Conservation (phyloP, 2,888 invertebrate genomes). For the Sialis fuliginosa region DNA sequence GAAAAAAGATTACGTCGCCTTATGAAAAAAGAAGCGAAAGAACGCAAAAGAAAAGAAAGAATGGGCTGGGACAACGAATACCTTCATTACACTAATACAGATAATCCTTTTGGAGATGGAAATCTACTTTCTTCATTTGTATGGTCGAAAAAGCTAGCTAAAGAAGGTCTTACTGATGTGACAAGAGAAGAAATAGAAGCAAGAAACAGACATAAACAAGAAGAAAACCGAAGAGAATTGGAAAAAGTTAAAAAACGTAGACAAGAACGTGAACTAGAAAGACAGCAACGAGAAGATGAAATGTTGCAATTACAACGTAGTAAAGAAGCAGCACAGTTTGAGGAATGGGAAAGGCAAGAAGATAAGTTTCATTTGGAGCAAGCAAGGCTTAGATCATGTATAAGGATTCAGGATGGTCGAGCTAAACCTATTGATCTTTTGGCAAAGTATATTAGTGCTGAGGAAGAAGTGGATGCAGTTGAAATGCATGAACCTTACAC, state of each 20-base stretch:
- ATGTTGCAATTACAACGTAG: slow-evolving; percentile 70
- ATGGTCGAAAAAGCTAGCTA: slow-evolving; percentile 91
- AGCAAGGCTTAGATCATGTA: slow-evolving; percentile 80
- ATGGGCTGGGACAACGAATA: slow-evolving; percentile 99
- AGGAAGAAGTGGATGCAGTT: slow-evolving; percentile 76
- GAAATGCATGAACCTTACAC: slow-evolving; percentile 98
- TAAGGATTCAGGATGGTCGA: slow-evolving; percentile 89
- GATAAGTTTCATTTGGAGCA: slow-evolving; percentile 96
- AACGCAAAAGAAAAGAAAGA: slow-evolving; percentile 66
- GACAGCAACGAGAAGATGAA: slow-evolving; percentile 66
- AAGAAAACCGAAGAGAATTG: slow-evolving; percentile 80
- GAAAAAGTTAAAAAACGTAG: slow-evolving; percentile 89
- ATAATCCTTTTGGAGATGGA: slow-evolving; percentile 97
- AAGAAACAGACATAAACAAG: slow-evolving; percentile 68
- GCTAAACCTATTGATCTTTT: slow-evolving; percentile 97
- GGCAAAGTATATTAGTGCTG: slow-evolving; percentile 87
- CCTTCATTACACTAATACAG: slow-evolving; percentile 90
- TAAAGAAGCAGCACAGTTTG: slow-evolving; percentile 77
- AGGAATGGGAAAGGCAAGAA: slow-evolving; percentile 92
- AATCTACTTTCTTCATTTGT: slow-evolving; percentile 89
- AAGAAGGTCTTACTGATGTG: slow-evolving; percentile 71
- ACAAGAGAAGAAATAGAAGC: slow-evolving; percentile 65
- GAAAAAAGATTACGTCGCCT: slow-evolving; percentile 72
- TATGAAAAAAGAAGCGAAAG: slow-evolving; percentile 81
- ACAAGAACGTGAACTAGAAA: slow-evolving; percentile 73